Conservation (phyloP, 2,113 vertebrate genomes). For the Aramus guarauna region DNA sequence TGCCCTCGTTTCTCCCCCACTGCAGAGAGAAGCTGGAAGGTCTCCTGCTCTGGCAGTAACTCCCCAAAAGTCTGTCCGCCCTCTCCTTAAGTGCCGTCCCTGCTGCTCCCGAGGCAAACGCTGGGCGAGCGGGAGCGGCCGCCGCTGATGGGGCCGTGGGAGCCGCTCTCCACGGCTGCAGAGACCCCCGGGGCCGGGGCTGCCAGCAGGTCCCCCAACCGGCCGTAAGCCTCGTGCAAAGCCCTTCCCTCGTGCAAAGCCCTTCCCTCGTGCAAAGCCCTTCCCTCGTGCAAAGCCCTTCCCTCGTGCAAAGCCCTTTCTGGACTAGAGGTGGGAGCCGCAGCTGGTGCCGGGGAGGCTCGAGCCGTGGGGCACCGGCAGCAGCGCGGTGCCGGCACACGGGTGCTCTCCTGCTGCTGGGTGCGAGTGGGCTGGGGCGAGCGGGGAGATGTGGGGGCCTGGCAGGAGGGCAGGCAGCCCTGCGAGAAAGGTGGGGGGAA, state of each 20-base stretch:
- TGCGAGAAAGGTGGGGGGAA: background rate
- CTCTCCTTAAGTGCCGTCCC: background rate
- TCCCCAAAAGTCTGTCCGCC: background rate
- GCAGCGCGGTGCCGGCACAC: background rate
- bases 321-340: background rate
- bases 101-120: rapidly evolving
- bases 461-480: background rate
- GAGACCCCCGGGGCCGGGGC: background rate
- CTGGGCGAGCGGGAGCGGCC: background rate
- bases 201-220: background rate
- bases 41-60: background rate
- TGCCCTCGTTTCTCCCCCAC: background rate
- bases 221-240: background rate
- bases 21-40: background rate
- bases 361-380: rapidly evolving
- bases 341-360: background rate
- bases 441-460: background rate
- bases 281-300: background rate
- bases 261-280: no score
- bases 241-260: background rate
- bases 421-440: background rate
- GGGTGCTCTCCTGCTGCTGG: background rate
- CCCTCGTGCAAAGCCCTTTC: background rate
- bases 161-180: background rate
- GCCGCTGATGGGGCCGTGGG: background rate